phyloP scores from a whole-genome alignment of 2,888 invertebrate genomes.

The Busseola fusca region DNA sequence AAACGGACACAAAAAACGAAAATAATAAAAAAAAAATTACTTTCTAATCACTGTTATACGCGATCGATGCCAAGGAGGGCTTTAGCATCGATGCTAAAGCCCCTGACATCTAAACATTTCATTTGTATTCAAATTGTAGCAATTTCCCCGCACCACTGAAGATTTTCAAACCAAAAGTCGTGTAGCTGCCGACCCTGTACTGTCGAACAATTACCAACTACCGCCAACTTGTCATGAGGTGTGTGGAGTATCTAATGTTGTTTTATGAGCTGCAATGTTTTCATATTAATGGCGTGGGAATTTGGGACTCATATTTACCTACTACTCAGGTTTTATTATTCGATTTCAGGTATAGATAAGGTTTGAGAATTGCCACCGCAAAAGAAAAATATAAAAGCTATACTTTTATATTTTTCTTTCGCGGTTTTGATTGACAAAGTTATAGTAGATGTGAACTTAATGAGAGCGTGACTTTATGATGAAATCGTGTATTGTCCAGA shows the following conservation, averaged over 20 bases:
- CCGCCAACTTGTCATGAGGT: conserved; percentile 42
- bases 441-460: not conserved
- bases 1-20: not conserved
- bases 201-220: conserved; percentile 68
- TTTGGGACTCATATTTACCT: conserved; percentile 41
- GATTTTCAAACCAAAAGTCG: conserved; percentile 68
- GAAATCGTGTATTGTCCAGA: not conserved
- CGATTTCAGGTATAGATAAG: not conserved
- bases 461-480: not conserved
- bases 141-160: conserved; percentile 41
- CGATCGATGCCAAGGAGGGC: too few species aligned
- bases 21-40: not conserved
- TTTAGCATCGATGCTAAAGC: too few species aligned
- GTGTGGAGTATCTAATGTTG: conserved; percentile 75
- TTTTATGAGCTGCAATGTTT: conserved; percentile 80
- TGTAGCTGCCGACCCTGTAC: not conserved
- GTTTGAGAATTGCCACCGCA: too few species aligned
- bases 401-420: too few species aligned
- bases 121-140: too few species aligned
- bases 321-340: not conserved
- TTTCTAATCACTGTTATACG: too few species aligned
- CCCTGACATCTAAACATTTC: too few species aligned
- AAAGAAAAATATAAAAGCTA: too few species aligned
- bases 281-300: conserved; percentile 67
- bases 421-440: too few species aligned